Evolutionary conservation across 1,140 invertebrate genomes (phyloP), one percentile per base, ranked within the genome.

Genomic region (Aleiodes sp.): DNA sequence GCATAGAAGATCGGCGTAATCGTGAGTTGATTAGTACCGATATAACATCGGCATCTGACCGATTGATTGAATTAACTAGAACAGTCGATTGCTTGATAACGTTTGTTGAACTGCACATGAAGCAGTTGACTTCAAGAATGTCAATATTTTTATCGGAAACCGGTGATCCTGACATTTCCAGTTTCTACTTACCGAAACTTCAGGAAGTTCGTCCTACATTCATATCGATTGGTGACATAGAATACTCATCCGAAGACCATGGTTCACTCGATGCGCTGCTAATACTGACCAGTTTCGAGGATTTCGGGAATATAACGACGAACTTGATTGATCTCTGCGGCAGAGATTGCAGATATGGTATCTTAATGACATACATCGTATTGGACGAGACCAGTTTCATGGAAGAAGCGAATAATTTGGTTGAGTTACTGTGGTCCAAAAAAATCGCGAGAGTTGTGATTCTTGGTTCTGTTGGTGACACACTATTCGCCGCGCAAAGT

Each of bases 401-500:
- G 9, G 19, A 63, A 0, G 64, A 78, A 0, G 56, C 70, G 0
- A 6, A 64, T 0, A 2, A 1, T 4, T 29, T 82, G 19, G 52
- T 72, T 1, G 8, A 70, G 2, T 26, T 37, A 7, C 64, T 85
- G 68, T 80, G 81, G 78, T 12, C 6, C 0, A 37, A 46, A 4
- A 70, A 62, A 43, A 65, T 82, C 4, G 67, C 69, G 0, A 79
- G 77, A 7, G 52, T 77, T 0, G 72, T 70, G 1, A 68, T 82
- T 3, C 52, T 84, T 14, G 80, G 72, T n/a, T 61, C 35, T 1
- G 71, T 78, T 1, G 26, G 46, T 0, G 46, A 78, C 0, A 21
- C 60, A 0, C 56, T 80, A 10, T 14, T 78, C 0, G 70, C 78
- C 12, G 75, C 76, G 2, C 73, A 76, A 24, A 83, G 76, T 39